Evolutionary conservation across 2,888 invertebrate species (phyloP), one percentile per base, ranked within the genome.

Genomic region (Mimumesa dahlbomi): DNA sequence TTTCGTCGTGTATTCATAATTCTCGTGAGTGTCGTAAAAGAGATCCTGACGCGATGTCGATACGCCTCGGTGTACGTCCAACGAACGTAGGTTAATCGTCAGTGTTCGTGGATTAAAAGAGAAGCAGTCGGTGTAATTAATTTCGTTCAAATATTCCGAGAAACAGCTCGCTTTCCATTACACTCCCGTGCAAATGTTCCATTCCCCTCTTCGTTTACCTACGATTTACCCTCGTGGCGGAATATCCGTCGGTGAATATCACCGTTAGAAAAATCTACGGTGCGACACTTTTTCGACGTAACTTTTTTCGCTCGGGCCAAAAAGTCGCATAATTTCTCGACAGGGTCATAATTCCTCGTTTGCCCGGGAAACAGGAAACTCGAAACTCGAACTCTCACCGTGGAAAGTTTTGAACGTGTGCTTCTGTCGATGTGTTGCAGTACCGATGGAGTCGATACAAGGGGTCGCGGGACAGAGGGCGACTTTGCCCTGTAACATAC

Each of bases 401-500:
- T 2, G 19, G 9, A 38, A 42, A 53, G 14, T 14, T 58, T 43
- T 64, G 14, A 58, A 64, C 42, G 19, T 9, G n/a, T 9, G 29
- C 6, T n/a, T 7, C n/a, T 36, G 11, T 73, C 56, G 7, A 52
- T 69, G 82, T 85, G 69, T 92, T 92, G 56, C 93, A 96, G 96
- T 96, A 90, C 96, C 96, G 63, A 93, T 95, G 87, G 94, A 94
- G 79, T 94, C 95, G 85, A 95, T 96, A 75, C 94, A 95, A 89
- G 96, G 96, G 43, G 96, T 97, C 22, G 91, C 96, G 77, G 95
- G 95, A 43, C 94, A 95, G 90, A 95, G 94, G 87, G 95, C 95
- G 21, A 94, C 94, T 79, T 91, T 97, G 66, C 97, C 97, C n/a
- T 97, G 97, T 89, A 96, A 97, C 90, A 96, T 97, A 82, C 93